A percentile compares a stretch with the other conserved stretches of the same genome.
Conservation (phyloP, 2,888 invertebrate genomes). For the Tholera decimalis region DNA sequence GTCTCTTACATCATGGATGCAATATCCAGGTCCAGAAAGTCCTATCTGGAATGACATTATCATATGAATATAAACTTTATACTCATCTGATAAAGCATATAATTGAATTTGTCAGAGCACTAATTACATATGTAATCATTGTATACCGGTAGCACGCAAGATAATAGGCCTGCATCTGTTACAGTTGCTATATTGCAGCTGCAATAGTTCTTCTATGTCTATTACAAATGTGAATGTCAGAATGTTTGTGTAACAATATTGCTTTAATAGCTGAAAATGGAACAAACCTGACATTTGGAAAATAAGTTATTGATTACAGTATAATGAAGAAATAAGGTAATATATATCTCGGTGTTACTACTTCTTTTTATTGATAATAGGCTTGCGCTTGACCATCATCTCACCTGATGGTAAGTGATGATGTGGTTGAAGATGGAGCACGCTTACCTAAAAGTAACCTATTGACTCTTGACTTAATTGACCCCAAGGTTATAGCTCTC, state of each 20-base stretch:
- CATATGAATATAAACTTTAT: constrained; percentile 37
- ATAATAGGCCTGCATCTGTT: not conserved
- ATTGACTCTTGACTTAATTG: no score
- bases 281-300: not conserved
- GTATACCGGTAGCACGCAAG: not conserved
- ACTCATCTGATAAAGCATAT: constrained; percentile 8
- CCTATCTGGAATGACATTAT: not conserved
- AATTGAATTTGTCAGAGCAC: constrained; percentile 1
- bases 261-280: not conserved
- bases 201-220: not conserved
- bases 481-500: no score
- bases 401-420: no score
- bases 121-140: constrained; percentile 41
- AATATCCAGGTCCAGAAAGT: constrained; percentile 8
- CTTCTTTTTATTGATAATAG: no score
- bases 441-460: no score
- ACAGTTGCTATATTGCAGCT: not conserved
- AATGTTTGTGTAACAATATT: not conserved
- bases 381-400: no score
- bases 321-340: no score
- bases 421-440: no score
- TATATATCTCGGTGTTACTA: no score
- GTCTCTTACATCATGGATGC: not conserved
- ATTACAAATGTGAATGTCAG: not conserved
- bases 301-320: not conserved